These are phyloP conservation scores for Sussaba pulchella DNA, from an alignment of 2,888 invertebrate species.

Conservation along the genomic window DNA sequence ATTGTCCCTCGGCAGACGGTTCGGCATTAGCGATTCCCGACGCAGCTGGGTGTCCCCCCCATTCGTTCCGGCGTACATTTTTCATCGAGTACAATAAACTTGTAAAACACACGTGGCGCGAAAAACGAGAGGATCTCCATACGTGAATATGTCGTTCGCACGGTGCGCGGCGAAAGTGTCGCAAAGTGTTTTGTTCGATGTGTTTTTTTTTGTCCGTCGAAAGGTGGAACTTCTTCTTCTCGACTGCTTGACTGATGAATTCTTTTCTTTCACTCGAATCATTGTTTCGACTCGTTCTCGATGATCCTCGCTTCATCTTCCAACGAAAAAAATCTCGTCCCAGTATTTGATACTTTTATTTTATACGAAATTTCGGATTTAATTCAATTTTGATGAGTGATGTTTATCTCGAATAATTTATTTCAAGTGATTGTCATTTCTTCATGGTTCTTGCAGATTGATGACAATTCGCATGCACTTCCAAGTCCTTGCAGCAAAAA, in stretches of 20 bases:
- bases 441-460: neutral
- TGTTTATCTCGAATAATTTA: neutral
- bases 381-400: neutral
- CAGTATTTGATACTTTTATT: neutral
- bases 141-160: constrained; percentile 41
- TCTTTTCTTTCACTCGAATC: constrained; percentile 19
- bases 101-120: constrained; percentile 59
- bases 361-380: neutral
- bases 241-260: neutral
- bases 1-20: constrained; percentile 50
- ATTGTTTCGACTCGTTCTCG: constrained; percentile 1
- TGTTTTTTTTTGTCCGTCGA: constrained; percentile 34
- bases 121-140: constrained; percentile 11
- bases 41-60: constrained; percentile 6
- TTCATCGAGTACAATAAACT: constrained; percentile 64
- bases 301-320: neutral
- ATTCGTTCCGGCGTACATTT: constrained; percentile 33
- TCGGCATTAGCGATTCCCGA: constrained; percentile 57
- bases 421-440: neutral
- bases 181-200: constrained; percentile 38
- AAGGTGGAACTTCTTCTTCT: neutral
- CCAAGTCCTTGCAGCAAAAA: too few species aligned
- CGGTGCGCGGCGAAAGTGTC: constrained; percentile 62
- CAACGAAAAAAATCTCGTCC: neutral
- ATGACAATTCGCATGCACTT: neutral